Conservation (phyloP, 2,888 invertebrate species). For the Watsonalla binaria region DNA sequence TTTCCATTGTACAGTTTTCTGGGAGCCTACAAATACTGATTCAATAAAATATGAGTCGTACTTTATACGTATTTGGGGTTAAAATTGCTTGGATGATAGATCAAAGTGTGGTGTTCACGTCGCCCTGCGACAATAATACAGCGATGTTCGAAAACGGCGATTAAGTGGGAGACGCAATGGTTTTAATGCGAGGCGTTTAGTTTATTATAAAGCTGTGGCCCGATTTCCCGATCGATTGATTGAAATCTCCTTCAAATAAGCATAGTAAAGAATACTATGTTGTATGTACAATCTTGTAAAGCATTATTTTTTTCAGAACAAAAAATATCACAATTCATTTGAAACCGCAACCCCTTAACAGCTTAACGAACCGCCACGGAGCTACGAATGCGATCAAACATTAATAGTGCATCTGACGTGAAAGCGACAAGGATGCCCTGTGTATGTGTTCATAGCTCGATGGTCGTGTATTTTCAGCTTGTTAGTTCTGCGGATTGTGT, state of each 20-base stretch:
- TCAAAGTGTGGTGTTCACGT: constrained; percentile 57
- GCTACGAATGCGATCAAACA: constrained; percentile 36
- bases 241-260: not conserved
- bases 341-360: constrained; percentile 22
- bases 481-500: constrained; percentile 3
- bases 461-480: constrained; percentile 14
- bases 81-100: constrained; percentile 35
- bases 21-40: constrained; percentile 24
- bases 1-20: not conserved
- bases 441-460: constrained; percentile 1
- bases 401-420: constrained; percentile 38
- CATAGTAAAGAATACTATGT: too few relatives aligned
- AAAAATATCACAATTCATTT: constrained; percentile 7
- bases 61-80: constrained; percentile 23
- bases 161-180: constrained; percentile 43
- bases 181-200: not conserved
- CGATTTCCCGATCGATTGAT: too few relatives aligned
- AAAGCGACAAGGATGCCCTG: not conserved
- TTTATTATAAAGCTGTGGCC: too few relatives aligned
- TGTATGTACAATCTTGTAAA: too few relatives aligned
- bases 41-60: constrained; percentile 38
- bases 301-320: too few relatives aligned
- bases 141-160: constrained; percentile 53
- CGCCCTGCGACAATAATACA: constrained; percentile 61
- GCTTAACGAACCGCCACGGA: constrained; percentile 16